phyloP scores from a whole-genome alignment of 2,113 vertebrate species.

The Sander lucioperca region DNA sequence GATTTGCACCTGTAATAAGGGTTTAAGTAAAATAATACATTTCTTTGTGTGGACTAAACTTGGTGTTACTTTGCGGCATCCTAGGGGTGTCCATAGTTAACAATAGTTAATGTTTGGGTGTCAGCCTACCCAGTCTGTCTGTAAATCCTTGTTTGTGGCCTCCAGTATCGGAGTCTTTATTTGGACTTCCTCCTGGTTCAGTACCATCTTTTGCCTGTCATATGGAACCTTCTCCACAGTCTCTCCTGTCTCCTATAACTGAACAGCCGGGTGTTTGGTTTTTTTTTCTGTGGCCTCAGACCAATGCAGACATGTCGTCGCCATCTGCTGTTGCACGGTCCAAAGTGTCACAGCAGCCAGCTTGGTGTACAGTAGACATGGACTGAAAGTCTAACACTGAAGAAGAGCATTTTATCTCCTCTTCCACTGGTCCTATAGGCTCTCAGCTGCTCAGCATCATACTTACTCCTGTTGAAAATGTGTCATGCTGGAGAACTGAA shows the following conservation, averaged over 20 bases:
- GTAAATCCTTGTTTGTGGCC: not conserved
- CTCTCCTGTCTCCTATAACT: constrained; percentile 2
- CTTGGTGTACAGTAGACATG: not conserved
- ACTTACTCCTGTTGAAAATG: not conserved
- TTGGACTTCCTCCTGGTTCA: constrained; percentile 5
- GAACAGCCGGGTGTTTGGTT: constrained; percentile 5
- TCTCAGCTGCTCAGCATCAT: not conserved
- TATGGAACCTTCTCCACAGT: constrained; percentile 6
- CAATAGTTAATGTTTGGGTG: not conserved
- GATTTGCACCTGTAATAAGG: not conserved
- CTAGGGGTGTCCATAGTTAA: too few species aligned
- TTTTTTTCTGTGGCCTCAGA: constrained; percentile 25
- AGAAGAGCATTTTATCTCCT: constrained; percentile 14
- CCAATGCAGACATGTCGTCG: constrained; percentile 52
- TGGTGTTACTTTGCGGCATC: too few species aligned
- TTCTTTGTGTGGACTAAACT: not conserved
- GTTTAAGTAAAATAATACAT: not conserved
- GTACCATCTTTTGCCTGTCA: not conserved
- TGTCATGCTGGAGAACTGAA: not conserved
- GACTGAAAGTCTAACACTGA: not conserved
- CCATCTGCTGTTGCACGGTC: constrained; percentile 57
- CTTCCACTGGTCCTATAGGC: not conserved
- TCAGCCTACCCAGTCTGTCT: not conserved
- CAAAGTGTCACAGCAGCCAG: constrained; percentile 35
- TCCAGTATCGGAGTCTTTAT: not conserved